Evolutionary conservation across 2,888 invertebrate species (phyloP), one percentile per base, ranked within the genome.

Genomic region (Phortica magna): DNA sequence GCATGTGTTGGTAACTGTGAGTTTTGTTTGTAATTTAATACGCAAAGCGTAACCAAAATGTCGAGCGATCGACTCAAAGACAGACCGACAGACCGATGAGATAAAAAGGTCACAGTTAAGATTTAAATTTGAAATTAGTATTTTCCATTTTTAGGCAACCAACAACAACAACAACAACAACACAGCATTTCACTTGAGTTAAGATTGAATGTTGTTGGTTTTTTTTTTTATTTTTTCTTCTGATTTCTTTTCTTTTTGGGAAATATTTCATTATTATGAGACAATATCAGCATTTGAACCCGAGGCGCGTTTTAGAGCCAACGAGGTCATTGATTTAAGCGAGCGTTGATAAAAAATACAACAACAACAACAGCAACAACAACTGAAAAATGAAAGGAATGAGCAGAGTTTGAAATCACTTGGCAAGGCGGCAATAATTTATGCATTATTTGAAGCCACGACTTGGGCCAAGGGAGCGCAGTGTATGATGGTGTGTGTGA

Each of bases 211-310:
- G 17, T 31, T 19, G 31, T 39, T n/a, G n/a, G n/a, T n/a, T n/a
- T n/a, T n/a, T n/a, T n/a, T n/a, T 31, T 65, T 17, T 41, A 22
- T 39, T 41, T 65, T 39, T 59, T 59, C 59, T 59, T 43, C 43
- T n/a, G n/a, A n/a, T n/a, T 43, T 43, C 43, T 48, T 48, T 48
- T 42, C n/a, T 41, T 76, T 78, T 75, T 53, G 81, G 39, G 79
- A 84, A 81, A 89, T 88, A 88, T 88, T 88, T 88, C 88, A 88
- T 89, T 89, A 87, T 88, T 88, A 88, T 88, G 83, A 82, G 88
- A 89, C 88, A 89, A 84, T 73, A 71, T 71, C 70, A 48, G 48
- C 19, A 55, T 71, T 55, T 65, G 65, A 19, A 65, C 65, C 39
- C 39, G 7, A 19, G 55, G 53, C 31, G 19, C 7, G 68, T 10